Evolutionary conservation across 2,888 invertebrate species (phyloP), one percentile per base, ranked within the genome.

Genomic region (Heliconius cydno): DNA sequence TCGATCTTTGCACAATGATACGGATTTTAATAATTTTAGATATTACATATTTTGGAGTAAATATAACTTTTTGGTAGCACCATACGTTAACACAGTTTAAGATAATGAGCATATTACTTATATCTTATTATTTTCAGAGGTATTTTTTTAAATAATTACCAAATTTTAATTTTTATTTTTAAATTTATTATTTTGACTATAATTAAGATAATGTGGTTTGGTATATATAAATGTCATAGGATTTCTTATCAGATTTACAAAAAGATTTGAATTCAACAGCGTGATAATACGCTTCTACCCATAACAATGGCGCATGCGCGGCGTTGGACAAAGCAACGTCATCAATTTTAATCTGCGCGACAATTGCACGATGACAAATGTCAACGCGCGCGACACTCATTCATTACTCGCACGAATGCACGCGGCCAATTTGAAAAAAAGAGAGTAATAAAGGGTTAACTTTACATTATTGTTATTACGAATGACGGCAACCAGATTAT

Each of bases 321-420:
- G 85, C 87, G 83, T 87, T 85, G 88, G 89, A 93, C 93, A 93
- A 94, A 92, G 92, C 91, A 89, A 91, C 92, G 93, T 95, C 95
- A 94, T 95, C 94, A 95, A 94, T 95, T 94, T 94, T 94, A 95
- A 95, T 95, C 94, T 92, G 91, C 85, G 90, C 92, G 92, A 94
- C 94, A 94, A 94, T 94, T 94, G 94, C 92, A 88, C 94, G 93
- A 92, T 94, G 95, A 94, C 94, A 94, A 94, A 95, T 94, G 94
- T 94, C 94, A 94, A 85, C 90, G 86, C 90, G 86, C 89, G 90
- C 91, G 90, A 89, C 91, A 92, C 92, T 91, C 94, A 94, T 94
- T 94, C 92, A 94, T 94, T 91, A 92, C 89, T 86, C 87, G 88
- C 89, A 88, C 90, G 91, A 89, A 89, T 89, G 91, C 91, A 92